Evolutionary conservation across 2,888 invertebrate species (phyloP).

Genomic region (Plagodis pulveraria): DNA sequence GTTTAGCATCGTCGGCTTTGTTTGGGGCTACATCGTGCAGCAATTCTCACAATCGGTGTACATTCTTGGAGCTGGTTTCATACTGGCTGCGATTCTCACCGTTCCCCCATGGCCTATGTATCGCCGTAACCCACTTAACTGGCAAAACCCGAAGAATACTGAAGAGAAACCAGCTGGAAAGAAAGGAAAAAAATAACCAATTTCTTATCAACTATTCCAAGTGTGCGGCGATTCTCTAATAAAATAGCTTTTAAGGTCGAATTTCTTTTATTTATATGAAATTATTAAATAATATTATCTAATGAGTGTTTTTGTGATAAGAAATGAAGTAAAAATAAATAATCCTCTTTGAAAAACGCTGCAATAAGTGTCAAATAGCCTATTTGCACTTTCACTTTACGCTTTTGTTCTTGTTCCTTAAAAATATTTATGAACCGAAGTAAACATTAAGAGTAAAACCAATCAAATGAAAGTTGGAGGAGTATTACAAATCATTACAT

Average conservation of each 20-base stretch:
- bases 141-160: constrained; percentile 90
- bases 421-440: too few species aligned
- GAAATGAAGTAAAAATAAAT: neutral
- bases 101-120: constrained; percentile 99
- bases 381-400: too few species aligned
- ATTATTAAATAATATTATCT: constrained; percentile 13
- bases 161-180: constrained; percentile 79
- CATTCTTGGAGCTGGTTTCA: constrained; percentile 95
- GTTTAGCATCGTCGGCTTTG: constrained; percentile 95
- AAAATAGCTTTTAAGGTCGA: constrained; percentile 29
- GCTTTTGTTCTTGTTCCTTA: too few species aligned
- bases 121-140: constrained; percentile 93
- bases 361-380: too few species aligned
- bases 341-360: neutral
- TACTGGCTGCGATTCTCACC: constrained; percentile 93
- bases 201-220: neutral
- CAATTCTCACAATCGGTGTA: constrained; percentile 98
- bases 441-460: too few species aligned
- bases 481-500: too few species aligned
- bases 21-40: constrained; percentile 97
- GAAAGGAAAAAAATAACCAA: constrained; percentile 80
- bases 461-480: too few species aligned
- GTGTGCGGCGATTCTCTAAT: constrained; percentile 29
- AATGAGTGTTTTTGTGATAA: constrained; percentile 5
- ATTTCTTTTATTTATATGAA: constrained; percentile 24